Conservation (phyloP, 2,797 vertebrate species). For the Momotus momota region DNA sequence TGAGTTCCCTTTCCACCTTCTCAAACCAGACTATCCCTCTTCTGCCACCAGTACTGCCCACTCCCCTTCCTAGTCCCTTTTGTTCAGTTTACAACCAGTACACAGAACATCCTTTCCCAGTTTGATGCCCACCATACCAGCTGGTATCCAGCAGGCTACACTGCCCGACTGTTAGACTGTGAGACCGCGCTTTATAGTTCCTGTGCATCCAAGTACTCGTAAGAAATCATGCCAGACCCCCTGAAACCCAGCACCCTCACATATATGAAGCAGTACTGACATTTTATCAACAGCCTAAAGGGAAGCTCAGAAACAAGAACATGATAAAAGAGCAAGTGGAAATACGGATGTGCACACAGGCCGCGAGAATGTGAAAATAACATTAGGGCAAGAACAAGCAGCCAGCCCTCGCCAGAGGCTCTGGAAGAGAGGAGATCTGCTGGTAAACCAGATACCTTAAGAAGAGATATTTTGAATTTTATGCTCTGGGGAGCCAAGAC, state of each 20-base stretch:
- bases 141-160: neutral
- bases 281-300: neutral
- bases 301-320: slow-evolving; percentile 5
- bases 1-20: neutral
- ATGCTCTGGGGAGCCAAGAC: neutral
- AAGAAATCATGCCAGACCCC: neutral
- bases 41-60: neutral
- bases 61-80: neutral
- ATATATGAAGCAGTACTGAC: neutral
- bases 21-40: neutral
- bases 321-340: neutral
- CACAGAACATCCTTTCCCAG: neutral
- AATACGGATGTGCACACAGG: neutral
- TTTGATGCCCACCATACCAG: neutral
- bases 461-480: neutral
- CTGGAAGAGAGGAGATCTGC: neutral
- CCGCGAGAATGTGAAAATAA: neutral
- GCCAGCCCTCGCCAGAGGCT: neutral
- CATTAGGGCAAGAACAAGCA: neutral
- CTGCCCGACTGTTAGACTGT: neutral
- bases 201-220: neutral
- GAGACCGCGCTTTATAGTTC: neutral
- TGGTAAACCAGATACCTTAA: neutral
- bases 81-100: neutral
- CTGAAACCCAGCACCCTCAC: neutral